A percentile compares a stretch with the other conserved stretches of the same genome.
Evolutionary conservation across 2,797 vertebrate species (phyloP).

Genomic region (Lateolabrax maculatus): DNA sequence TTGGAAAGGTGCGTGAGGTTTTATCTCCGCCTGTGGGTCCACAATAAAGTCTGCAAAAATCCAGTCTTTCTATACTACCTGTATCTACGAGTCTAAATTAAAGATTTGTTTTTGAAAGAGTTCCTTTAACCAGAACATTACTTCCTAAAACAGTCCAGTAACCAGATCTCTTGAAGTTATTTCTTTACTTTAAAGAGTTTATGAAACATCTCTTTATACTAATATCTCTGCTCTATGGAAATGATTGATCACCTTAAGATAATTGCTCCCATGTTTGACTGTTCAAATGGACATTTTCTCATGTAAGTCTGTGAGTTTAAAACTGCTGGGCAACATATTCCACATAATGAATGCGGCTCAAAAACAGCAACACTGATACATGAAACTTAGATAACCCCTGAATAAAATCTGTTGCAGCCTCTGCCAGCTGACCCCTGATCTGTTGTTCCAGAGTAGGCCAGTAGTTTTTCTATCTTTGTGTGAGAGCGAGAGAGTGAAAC

Average conservation of each 20-base stretch:
- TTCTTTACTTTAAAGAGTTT: background rate
- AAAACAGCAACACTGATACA: background rate
- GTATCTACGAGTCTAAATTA: background rate
- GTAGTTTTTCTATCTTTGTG: slow-evolving; percentile 26
- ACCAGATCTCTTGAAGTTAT: too few relatives aligned
- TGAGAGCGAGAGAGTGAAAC: slow-evolving; percentile 30
- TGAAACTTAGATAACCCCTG: background rate
- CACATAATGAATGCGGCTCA: background rate
- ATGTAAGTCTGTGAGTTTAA: background rate
- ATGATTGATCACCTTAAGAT: background rate
- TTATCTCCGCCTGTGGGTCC: too few relatives aligned
- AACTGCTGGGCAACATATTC: too few relatives aligned
- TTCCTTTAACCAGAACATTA: too few relatives aligned
- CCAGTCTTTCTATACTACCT: too few relatives aligned
- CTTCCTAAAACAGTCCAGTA: too few relatives aligned
- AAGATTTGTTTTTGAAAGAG: background rate
- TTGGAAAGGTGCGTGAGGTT: too few relatives aligned
- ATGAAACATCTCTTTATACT: background rate
- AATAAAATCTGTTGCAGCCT: background rate
- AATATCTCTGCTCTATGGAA: background rate
- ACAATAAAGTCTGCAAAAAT: too few relatives aligned
- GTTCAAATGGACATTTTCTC: background rate
- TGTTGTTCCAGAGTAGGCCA: slow-evolving; percentile 54
- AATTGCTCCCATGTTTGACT: too few relatives aligned
- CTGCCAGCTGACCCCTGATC: slow-evolving; percentile 65